Base-by-base conservation (phyloP, 2,797 vertebrate species). In the Paramormyrops hopkinsi region DNA sequence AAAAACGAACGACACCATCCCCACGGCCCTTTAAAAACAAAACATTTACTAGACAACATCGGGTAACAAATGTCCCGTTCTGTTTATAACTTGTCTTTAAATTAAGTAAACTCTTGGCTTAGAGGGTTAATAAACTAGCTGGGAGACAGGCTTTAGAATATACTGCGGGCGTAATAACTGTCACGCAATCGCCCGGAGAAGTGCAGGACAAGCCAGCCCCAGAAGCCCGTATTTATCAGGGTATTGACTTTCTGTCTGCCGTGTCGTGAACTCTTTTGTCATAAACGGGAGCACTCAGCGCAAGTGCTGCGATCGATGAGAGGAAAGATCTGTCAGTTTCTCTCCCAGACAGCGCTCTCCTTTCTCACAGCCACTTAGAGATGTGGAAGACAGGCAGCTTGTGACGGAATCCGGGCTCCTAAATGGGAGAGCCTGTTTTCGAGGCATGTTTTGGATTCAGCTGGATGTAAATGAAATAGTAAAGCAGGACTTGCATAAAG, bases 101-200 rank as follows among this genome's bases (percentile, higher is more conserved):
- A 91, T 94, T 96, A 95, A 95, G 94, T 96, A 95, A 96, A 95
- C 94, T 93, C 90, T 93, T 88, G 94, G 94, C 93, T 93, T 92
- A 92, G 54, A 91, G 90, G 93, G 89, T 94, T 95, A 95, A 96
- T 95, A 95, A 94, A 94, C 96, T 93, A 93, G 51, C 86, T 89
- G 93, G 87, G 6, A 90, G 86, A 92, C 94, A 95, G 95, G 94
- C 96, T 94, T 95, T 95, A 94, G 94, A 97, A 97, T 97, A 46
- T 97, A 97, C 95, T 95, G 94, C 94, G 46, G 93, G 69, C 91
- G 94, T 94, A 96, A 97, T 97, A 97, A 96, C 96, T 97, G 96
- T 97, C 95, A 95, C 94, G 92, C 92, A 95, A 93, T 95, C 95
- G 95, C 92, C 90, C 94, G 94, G 95, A 94, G 94, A 96, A 96